Conservation (phyloP, 2,113 vertebrate species). For the Cyanistes caeruleus region DNA sequence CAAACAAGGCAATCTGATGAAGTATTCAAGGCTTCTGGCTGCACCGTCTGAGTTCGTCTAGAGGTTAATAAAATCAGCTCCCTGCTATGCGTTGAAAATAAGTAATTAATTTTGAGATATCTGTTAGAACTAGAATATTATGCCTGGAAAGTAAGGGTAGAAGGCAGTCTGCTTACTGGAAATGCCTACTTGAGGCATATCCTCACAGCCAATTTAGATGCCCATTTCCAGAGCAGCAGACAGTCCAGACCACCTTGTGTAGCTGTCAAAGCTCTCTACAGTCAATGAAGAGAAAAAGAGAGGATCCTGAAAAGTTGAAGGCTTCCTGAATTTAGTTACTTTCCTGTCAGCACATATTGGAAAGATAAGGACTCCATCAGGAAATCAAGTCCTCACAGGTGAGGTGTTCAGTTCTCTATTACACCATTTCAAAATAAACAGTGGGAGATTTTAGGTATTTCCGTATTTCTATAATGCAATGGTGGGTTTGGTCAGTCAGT, state of each 20-base stretch:
- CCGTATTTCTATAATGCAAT: neutral
- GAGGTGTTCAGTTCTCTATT: neutral
- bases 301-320: neutral
- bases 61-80: constrained; percentile 4
- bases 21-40: neutral
- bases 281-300: neutral
- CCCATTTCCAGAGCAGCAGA: neutral
- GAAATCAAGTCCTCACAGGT: neutral
- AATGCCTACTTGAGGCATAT: neutral
- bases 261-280: neutral
- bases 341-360: neutral
- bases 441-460: neutral
- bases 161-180: neutral
- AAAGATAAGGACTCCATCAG: neutral
- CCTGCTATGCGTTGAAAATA: neutral
- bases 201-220: neutral
- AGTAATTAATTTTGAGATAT: neutral
- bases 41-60: neutral
- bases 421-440: neutral
- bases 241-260: neutral
- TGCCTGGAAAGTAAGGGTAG: neutral
- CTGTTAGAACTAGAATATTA: neutral
- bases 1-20: neutral
- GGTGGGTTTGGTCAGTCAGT: neutral
- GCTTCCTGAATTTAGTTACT: neutral